These are phyloP conservation scores for Andrena bicolor DNA, from an alignment of 2,888 invertebrate genomes.

Conservation along the genomic window DNA sequence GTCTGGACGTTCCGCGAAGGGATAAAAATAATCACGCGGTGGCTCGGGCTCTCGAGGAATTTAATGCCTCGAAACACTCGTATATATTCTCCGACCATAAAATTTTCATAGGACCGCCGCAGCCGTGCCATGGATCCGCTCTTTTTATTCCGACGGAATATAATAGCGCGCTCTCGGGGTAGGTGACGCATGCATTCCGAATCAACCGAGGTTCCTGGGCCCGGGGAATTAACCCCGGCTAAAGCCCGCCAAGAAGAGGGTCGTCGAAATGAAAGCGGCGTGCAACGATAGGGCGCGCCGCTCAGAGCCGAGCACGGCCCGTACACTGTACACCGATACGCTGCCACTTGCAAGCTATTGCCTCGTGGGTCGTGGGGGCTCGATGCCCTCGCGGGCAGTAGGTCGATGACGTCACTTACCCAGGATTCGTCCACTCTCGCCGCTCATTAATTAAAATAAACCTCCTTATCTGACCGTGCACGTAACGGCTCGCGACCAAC, in stretches of 20 bases:
- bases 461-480: slow-evolving; percentile 63
- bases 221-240: slow-evolving; percentile 51
- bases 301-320: too few relatives aligned
- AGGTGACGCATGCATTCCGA: slow-evolving; percentile 58
- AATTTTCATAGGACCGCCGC: slow-evolving; percentile 31
- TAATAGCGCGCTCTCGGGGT: slow-evolving; percentile 13
- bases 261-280: slow-evolving; percentile 59
- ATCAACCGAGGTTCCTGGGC: slow-evolving; percentile 34
- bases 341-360: slow-evolving; percentile 58
- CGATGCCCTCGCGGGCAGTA: slow-evolving; percentile 25
- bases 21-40: slow-evolving; percentile 39
- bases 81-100: slow-evolving; percentile 29
- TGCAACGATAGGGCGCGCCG: slow-evolving; percentile 23
- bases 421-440: slow-evolving; percentile 33
- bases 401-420: slow-evolving; percentile 54
- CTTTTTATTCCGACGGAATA: slow-evolving; percentile 25
- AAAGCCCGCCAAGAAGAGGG: slow-evolving; percentile 49
- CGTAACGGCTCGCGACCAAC: slow-evolving; percentile 36
- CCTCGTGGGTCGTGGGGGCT: slow-evolving; percentile 20
- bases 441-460: slow-evolving; percentile 62
- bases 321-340: neutral
- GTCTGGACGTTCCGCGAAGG: neutral
- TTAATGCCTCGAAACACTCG: slow-evolving; percentile 38
- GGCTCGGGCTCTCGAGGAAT: slow-evolving; percentile 8
- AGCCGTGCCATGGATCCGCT: neutral